Evolutionary conservation across 1,140 invertebrate genomes (phyloP).

Genomic region (Chrysopa pallens): DNA sequence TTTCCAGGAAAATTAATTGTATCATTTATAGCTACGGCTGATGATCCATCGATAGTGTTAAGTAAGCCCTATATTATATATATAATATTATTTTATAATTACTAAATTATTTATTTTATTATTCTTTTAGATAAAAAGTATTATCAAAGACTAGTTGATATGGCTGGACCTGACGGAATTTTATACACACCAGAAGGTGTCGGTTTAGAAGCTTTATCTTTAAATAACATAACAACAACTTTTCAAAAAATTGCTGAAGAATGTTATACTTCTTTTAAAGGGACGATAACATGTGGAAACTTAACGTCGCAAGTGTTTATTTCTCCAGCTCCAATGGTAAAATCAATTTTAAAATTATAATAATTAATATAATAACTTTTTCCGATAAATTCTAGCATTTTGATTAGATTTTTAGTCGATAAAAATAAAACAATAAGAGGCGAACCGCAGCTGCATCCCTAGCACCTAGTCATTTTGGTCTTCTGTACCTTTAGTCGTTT

Average conservation of each 20-base stretch:
- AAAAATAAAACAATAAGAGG: too few species aligned
- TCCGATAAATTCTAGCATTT: too few species aligned
- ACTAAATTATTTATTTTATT: conserved; percentile 15
- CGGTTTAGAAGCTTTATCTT: conserved; percentile 28
- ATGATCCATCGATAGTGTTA: conserved; percentile 30
- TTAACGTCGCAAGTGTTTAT: conserved; percentile 52
- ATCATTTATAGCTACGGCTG: conserved; percentile 42
- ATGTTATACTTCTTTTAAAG: conserved; percentile 63
- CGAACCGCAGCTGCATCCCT: too few species aligned
- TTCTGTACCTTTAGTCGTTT: too few species aligned
- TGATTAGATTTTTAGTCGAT: too few species aligned
- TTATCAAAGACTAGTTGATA: conserved; percentile 35
- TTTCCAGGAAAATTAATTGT: conserved; percentile 68
- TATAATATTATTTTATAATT: not conserved
- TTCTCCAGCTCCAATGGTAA: conserved; percentile 55
- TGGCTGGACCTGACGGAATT: conserved; percentile 44
- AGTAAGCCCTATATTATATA: conserved; percentile 18
- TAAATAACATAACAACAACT: conserved; percentile 34
- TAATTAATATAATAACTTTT: too few species aligned
- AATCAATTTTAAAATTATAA: not conserved
- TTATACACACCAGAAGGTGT: conserved; percentile 39
- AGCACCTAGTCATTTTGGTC: too few species aligned
- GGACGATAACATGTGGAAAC: conserved; percentile 56
- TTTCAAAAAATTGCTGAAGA: conserved; percentile 56
- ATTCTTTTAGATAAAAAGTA: conserved; percentile 27